Conservation (phyloP, 2,888 invertebrate genomes). For the Apocheima hispidaria region DNA sequence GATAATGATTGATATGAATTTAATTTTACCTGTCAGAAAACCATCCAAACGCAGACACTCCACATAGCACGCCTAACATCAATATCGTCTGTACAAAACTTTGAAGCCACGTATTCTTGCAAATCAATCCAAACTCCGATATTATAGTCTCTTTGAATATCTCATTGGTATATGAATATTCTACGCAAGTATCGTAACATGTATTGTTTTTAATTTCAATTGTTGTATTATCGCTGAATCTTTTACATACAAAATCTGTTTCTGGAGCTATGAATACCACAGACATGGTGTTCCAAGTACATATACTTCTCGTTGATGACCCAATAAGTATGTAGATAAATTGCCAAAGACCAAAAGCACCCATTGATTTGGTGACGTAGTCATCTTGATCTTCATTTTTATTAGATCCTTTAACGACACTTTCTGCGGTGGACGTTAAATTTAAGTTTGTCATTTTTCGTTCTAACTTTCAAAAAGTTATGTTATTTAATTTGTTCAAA, state of each 20-base stretch:
- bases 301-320: conserved; percentile 51
- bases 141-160: conserved; percentile 58
- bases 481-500: not conserved
- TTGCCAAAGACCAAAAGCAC: conserved; percentile 65
- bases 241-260: conserved; percentile 58
- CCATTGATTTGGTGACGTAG: conserved; percentile 64
- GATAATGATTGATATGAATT: not conserved
- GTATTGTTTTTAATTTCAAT: conserved; percentile 51
- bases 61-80: conserved; percentile 64
- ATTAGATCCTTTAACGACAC: conserved; percentile 24
- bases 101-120: conserved; percentile 62
- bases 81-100: conserved; percentile 62
- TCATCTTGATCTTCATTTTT: conserved; percentile 53
- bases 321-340: conserved; percentile 47
- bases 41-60: conserved; percentile 64
- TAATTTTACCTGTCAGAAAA: conserved; percentile 63
- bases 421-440: not conserved
- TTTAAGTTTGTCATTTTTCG: conserved; percentile 1
- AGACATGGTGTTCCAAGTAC: conserved; percentile 57
- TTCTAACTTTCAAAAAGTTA: not conserved
- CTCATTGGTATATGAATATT: conserved; percentile 55
- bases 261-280: conserved; percentile 62
- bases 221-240: conserved; percentile 48
- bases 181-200: conserved; percentile 61
- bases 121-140: conserved; percentile 62